Base-by-base conservation (phyloP, 2,797 vertebrate species). In the Nyctalus aviator region DNA sequence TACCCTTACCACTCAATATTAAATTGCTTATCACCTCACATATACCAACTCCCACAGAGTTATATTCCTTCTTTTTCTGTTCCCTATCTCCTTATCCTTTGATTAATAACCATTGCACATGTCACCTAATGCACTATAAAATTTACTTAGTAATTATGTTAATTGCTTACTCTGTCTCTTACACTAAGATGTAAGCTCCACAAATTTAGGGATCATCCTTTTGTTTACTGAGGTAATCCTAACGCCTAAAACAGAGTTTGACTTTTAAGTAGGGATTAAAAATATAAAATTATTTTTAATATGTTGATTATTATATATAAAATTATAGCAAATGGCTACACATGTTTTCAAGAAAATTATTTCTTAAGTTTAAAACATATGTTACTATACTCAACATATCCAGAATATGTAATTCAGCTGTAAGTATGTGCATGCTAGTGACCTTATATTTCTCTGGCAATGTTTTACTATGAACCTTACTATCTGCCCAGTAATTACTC, bases 261-360 rank as follows among this genome's bases (percentile, higher is more conserved):
- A 41, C 23, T 75, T 75, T 84, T 25, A 79, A 46, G 35, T 69
- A 21, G 3, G 13, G 64, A 3, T 32, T 57, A 75, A 11, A 62
- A 88, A 85, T 75, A 66, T 21, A 76, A 72, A 82, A 44, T 25
- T 50, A 35, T 27, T 85, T 90, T 72, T 53, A 82, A 77, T 73
- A 89, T 77, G 10, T 15, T 85, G 30, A 35, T 82, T 12, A 66
- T 72, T 30, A 25, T 30, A 1, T 10, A 69, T 57, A 37, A 69
- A 79, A 77, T 71, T 76, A 2, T 44, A 10, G 5, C 27, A 72
- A 84, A 66, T 73, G 44, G 8, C 20, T 64, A 71, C 10, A 75
- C 17, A 21, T 57, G 4, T 72, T 84, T 81, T 25, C 66, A 82
- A 76, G 1, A 68, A 37, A 6, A 35, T 79, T 75, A 30, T 30